A percentile compares a stretch with the other conserved stretches of the same genome.
Conservation (phyloP, 30 jellyfish, hydroid and myxozoan genomes). For the Pelagia noctiluca region DNA sequence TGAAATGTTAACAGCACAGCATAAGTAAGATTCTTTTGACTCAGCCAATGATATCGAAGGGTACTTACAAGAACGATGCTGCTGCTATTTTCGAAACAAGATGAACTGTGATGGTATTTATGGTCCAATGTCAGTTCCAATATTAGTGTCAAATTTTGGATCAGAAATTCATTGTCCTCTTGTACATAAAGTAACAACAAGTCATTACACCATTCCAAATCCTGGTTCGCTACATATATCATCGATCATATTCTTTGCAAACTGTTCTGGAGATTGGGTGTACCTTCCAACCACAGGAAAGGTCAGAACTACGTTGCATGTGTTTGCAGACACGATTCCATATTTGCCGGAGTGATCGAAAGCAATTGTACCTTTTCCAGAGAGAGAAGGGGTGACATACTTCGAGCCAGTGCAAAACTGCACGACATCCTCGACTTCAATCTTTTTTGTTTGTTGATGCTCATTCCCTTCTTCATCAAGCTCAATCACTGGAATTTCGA, state of each 20-base stretch:
- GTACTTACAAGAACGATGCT: too few relatives aligned
- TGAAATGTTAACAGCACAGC: too few relatives aligned
- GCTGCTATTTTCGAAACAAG: too few relatives aligned
- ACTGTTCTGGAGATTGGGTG: not conserved
- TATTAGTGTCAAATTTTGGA: too few relatives aligned
- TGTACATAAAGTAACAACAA: too few relatives aligned
- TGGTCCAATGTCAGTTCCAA: too few relatives aligned
- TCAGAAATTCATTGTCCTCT: too few relatives aligned
- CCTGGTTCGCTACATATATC: not conserved
- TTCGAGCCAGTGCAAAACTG: slow-evolving; percentile 23
- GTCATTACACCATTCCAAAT: not conserved
- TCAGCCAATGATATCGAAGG: too few relatives aligned
- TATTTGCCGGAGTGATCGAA: slow-evolving; percentile 13
- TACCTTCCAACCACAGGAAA: not conserved
- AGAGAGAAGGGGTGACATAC: not conserved
- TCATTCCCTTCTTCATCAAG: not conserved
- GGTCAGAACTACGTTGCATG: not conserved
- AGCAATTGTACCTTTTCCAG: slow-evolving; percentile 11
- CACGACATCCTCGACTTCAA: slow-evolving; percentile 10
- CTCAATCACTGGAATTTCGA: not conserved
- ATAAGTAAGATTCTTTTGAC: too few relatives aligned
- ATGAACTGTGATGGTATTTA: too few relatives aligned
- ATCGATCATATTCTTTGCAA: not conserved
- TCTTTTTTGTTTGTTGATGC: not conserved
- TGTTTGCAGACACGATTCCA: slow-evolving; percentile 17